These are phyloP conservation scores for Platanista minor DNA, from an alignment of 2,113 vertebrate species.

Conservation along the genomic window DNA sequence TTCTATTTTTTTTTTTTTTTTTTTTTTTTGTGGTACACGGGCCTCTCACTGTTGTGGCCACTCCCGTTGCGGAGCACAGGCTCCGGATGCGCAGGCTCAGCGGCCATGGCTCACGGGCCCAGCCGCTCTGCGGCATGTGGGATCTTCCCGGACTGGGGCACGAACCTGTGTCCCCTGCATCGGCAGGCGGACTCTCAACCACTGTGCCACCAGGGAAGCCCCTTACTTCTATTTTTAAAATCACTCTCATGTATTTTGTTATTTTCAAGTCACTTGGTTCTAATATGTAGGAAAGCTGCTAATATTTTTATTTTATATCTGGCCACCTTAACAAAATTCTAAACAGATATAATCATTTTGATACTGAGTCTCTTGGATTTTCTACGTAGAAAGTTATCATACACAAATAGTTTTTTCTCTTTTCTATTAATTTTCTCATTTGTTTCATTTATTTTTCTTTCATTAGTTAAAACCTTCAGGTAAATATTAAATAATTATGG, in stretches of 20 bases:
- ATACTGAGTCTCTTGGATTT: background rate
- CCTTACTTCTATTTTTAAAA: background rate
- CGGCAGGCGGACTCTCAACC: too few species aligned
- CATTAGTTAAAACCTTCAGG: background rate
- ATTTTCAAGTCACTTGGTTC: background rate
- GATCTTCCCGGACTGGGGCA: too few species aligned
- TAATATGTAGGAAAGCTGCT: background rate
- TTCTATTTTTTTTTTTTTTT: background rate
- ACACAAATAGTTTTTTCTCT: background rate
- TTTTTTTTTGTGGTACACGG: too few species aligned
- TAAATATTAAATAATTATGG: background rate
- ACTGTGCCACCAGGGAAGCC: too few species aligned
- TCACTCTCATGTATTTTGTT: background rate
- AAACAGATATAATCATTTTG: background rate
- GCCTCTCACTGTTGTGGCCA: too few species aligned
- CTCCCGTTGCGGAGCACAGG: too few species aligned
- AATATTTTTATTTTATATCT: background rate
- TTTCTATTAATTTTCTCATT: background rate
- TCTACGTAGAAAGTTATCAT: background rate
- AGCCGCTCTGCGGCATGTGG: too few species aligned
- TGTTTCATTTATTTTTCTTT: background rate
- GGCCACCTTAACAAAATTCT: background rate
- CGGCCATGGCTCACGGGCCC: too few species aligned
- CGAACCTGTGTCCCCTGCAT: too few species aligned
- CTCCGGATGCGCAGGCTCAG: too few species aligned